Evolutionary conservation across 2,113 vertebrate species (phyloP).

Genomic region (Lasiurus borealis): DNA sequence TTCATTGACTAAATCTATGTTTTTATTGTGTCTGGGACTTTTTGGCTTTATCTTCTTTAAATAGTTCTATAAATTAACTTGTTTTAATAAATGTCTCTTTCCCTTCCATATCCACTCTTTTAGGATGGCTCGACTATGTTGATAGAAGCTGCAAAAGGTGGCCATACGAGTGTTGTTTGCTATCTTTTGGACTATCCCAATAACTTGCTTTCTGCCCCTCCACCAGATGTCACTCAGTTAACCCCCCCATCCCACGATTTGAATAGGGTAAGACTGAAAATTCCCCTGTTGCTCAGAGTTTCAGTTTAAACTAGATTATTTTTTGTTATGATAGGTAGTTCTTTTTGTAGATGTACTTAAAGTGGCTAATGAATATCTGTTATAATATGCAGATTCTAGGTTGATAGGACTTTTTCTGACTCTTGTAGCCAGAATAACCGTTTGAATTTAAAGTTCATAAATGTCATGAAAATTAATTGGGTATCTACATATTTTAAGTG

Average conservation of each 20-base stretch:
- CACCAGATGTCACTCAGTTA: constrained; percentile 97
- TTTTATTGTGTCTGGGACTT: neutral
- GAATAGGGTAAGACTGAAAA: constrained; percentile 93
- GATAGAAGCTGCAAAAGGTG: constrained; percentile 99
- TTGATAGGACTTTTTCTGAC: neutral
- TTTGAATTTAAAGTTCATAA: constrained; percentile 14
- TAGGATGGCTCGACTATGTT: constrained; percentile 99
- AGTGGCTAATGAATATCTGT: neutral
- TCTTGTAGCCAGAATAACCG: neutral
- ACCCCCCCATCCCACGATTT: constrained; percentile 98
- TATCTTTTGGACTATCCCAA: constrained; percentile 99
- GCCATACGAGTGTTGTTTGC: constrained; percentile 99
- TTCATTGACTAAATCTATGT: neutral
- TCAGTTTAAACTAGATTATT: constrained; percentile 16
- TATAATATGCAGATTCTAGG: constrained; percentile 10
- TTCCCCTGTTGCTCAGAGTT: neutral
- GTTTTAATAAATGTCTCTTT: neutral
- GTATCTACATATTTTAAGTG: constrained; percentile 3
- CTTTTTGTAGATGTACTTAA: neutral
- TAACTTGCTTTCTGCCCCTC: constrained; percentile 98
- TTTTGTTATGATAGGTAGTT: constrained; percentile 8
- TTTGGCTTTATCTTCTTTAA: neutral
- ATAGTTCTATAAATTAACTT: constrained; percentile 45
- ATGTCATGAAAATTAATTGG: neutral
- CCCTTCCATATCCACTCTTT: neutral